Percentiles rank a stretch among this genome's conserved stretches.
These are phyloP conservation scores for Halictus quadricinctus DNA, from an alignment of 2,888 invertebrate genomes.

Conservation along the genomic window DNA sequence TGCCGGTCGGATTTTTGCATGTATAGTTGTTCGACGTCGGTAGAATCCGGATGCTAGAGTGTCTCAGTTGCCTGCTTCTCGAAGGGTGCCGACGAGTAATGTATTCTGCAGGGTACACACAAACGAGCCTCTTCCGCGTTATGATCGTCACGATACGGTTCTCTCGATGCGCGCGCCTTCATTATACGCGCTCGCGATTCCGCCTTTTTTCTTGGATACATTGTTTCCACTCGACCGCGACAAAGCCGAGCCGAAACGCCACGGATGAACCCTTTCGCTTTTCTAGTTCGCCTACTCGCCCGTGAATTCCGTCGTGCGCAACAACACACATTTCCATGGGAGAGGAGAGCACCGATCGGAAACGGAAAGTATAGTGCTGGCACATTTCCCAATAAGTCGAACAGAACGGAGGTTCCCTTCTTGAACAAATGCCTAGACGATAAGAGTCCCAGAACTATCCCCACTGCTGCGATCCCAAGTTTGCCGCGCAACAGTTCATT, in stretches of 20 bases:
- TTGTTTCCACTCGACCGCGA: slow-evolving; percentile 29
- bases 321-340: slow-evolving; percentile 46
- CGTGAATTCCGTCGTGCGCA: neutral
- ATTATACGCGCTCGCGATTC: slow-evolving; percentile 32
- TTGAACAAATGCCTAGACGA: neutral
- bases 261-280: slow-evolving; percentile 56
- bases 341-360: slow-evolving; percentile 32
- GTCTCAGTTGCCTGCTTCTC: slow-evolving; percentile 22
- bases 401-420: neutral
- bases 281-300: slow-evolving; percentile 43
- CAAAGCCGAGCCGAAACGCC: neutral
- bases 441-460: too few species aligned
- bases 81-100: slow-evolving; percentile 36
- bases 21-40: neutral
- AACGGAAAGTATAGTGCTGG: slow-evolving; percentile 48
- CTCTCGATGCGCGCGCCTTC: slow-evolving; percentile 27
- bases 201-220: slow-evolving; percentile 16
- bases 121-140: slow-evolving; percentile 51
- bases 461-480: too few species aligned
- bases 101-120: slow-evolving; percentile 34
- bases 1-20: neutral
- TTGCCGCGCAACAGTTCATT: too few species aligned
- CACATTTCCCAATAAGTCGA: neutral
- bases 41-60: neutral
- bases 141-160: slow-evolving; percentile 46